Base-by-base conservation (phyloP, 2,113 vertebrate genomes). In the Scytalopus superciliaris region DNA sequence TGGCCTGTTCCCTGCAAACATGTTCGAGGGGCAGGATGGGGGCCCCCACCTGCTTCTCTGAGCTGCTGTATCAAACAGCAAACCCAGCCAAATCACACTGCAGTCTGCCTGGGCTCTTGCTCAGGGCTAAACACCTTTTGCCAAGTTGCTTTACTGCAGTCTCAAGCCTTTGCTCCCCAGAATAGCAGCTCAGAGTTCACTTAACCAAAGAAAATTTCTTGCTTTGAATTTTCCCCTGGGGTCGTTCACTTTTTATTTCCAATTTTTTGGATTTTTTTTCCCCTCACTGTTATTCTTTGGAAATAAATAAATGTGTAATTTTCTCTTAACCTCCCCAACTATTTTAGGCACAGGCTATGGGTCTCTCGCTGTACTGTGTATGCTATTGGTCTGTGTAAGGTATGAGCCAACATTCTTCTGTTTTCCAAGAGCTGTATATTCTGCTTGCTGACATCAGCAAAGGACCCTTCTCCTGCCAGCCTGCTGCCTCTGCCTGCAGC, bases 401-500 rank as follows among this genome's bases (percentile, higher is more conserved):
- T 5, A 23, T 8, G 14, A 56, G 8, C 33, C 72, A 24, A 74
- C 11, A n/a, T 14, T 6, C 33, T 8, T 16, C 28, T 45, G 0
- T 52, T 53, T 86, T 44, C 31, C 69, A 39, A 99, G 98, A 90
- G 98, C 98, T 49, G 98, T 98, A 8, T 97, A 98, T 14, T 99
- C 98, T 98, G 63, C 99, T 99, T 70, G 98, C 98, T 95, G 98
- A 98, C 91, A 97, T 98, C 31, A 99, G 98, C 70, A 89, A 97
- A 95, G 83, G 98, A 3, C 96, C 98, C 14, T 98, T 98, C 76
- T 96, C 97, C 69, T 98, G 99, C 80, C 99, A 99, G 15, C 98
- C 98, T n/a, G 1, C 98, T n/a, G 1, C 96, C 75, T 96, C 98
- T 0, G 97, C 98, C 91, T 98, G 98, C 25, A 28, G 10, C 0